phyloP scores from a whole-genome alignment of 1,140 invertebrate genomes.

The Aphelinus atriplicis region DNA sequence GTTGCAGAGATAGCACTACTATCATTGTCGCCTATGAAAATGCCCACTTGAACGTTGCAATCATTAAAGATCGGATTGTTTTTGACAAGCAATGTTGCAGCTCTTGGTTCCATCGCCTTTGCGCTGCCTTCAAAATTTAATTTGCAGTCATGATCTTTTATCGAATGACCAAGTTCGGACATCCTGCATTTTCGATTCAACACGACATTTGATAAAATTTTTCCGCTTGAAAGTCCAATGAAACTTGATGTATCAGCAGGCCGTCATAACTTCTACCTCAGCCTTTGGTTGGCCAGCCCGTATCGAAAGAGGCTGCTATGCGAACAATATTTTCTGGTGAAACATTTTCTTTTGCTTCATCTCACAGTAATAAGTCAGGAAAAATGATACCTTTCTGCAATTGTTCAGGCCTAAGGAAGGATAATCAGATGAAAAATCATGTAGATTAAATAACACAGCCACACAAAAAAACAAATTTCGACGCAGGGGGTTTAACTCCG shows the following conservation, averaged over 20 bases:
- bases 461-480: too few relatives aligned
- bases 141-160: constrained; percentile 21
- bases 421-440: not conserved
- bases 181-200: constrained; percentile 26
- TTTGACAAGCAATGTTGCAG: constrained; percentile 13
- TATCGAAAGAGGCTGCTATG: constrained; percentile 5
- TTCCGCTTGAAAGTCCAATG: not conserved
- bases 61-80: constrained; percentile 16
- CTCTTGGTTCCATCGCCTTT: constrained; percentile 28
- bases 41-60: constrained; percentile 14
- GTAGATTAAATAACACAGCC: not conserved
- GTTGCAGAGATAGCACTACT: constrained; percentile 6
- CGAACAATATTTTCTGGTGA: constrained; percentile 4
- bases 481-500: too few relatives aligned
- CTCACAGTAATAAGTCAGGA: not conserved
- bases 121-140: constrained; percentile 28
- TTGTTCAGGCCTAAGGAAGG: not conserved
- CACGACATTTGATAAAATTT: not conserved
- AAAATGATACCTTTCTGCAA: not conserved
- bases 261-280: not conserved
- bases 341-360: too few relatives aligned
- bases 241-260: not conserved
- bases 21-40: constrained; percentile 25
- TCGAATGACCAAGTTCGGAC: constrained; percentile 20
- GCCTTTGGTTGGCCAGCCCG: not conserved